Evolutionary conservation across 2,888 invertebrate species (phyloP).

Genomic region (Tetropium fuscum): DNA sequence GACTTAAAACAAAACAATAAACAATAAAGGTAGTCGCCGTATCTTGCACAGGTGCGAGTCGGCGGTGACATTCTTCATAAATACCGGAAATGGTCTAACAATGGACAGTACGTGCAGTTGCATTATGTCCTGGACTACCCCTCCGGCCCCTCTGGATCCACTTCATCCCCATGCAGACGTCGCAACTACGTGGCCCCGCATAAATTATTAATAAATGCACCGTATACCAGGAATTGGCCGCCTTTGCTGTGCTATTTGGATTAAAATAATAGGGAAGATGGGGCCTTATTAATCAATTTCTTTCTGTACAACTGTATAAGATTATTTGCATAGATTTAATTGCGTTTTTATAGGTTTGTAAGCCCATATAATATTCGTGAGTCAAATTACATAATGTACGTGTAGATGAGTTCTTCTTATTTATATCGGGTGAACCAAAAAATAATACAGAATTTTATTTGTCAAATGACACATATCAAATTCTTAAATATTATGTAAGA

Average conservation of each 20-base stretch:
- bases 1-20: conserved; percentile 40
- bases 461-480: no score
- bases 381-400: no score
- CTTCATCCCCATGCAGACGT: conserved; percentile 39
- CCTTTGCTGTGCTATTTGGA: conserved; percentile 10
- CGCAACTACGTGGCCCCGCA: conserved; percentile 57
- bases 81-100: conserved; percentile 63
- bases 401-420: no score
- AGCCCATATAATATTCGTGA: no score
- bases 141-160: conserved; percentile 44
- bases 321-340: neutral
- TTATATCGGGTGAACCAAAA: no score
- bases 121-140: conserved; percentile 56
- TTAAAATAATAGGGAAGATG: neutral
- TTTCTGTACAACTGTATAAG: neutral
- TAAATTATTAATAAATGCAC: conserved; percentile 50
- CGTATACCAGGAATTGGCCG: conserved; percentile 11
- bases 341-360: no score
- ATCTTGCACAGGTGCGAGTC: conserved; percentile 49
- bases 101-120: conserved; percentile 62
- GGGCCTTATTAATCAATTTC: neutral
- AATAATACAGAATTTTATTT: no score
- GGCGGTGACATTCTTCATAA: conserved; percentile 51
- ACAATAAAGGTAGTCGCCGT: conserved; percentile 40
- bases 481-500: no score